Evolutionary conservation across 2,888 invertebrate species (phyloP).

Genomic region (Aplocera efformata): DNA sequence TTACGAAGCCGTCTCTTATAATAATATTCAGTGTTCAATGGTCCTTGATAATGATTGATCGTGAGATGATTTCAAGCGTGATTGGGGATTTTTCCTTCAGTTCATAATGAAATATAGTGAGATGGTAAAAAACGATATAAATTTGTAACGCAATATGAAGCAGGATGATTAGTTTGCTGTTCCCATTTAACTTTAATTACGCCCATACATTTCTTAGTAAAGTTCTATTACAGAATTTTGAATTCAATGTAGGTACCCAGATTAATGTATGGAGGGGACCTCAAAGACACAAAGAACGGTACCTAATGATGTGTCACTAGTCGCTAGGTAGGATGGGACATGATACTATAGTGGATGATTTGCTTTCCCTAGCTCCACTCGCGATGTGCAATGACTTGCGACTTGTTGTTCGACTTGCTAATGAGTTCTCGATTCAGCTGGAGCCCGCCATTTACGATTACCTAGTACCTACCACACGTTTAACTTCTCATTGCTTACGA

Average conservation of each 20-base stretch:
- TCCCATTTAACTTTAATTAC: no score
- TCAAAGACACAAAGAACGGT: constrained; percentile 47
- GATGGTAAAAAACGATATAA: neutral
- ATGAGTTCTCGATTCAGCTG: constrained; percentile 65
- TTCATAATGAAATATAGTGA: constrained; percentile 6
- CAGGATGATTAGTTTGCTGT: no score
- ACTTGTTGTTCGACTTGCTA: constrained; percentile 68
- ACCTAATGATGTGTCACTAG: constrained; percentile 48
- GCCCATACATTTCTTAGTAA: no score
- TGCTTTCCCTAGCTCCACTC: constrained; percentile 30
- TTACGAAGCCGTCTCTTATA: no score
- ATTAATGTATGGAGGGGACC: constrained; percentile 44
- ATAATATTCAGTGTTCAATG: constrained; percentile 32
- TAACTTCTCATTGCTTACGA: constrained; percentile 52
- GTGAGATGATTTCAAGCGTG: constrained; percentile 21
- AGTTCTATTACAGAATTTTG: constrained; percentile 8
- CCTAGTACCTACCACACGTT: constrained; percentile 49
- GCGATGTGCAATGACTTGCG: constrained; percentile 58
- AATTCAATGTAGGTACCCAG: constrained; percentile 29
- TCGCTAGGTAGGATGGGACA: constrained; percentile 36
- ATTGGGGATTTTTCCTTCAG: constrained; percentile 6
- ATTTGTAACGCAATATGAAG: no score
- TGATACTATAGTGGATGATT: constrained; percentile 44
- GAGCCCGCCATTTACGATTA: constrained; percentile 47
- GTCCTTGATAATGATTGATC: constrained; percentile 22